Evolutionary conservation across 2,797 vertebrate species (phyloP), one percentile per base, ranked within the genome.

Genomic region (Parotocinclus haroldoi): DNA sequence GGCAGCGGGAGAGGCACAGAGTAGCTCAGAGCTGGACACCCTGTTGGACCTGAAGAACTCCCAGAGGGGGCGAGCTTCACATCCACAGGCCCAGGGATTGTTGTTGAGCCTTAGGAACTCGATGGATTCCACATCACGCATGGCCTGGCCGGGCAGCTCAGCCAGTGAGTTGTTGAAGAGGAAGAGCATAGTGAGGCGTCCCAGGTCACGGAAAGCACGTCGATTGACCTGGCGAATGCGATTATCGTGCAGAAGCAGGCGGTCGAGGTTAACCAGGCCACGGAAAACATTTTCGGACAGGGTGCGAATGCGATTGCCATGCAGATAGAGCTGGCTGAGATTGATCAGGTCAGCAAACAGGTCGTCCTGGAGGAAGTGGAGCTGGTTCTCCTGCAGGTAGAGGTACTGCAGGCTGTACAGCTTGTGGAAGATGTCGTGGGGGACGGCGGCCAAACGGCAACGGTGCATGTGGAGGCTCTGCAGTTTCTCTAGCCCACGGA

Each of bases 351-450:
- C 96, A 0, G 91, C 92, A 42, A 99, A 98, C 78, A 98, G 93
- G 83, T 97, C 95, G 10, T 97, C 95, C 87, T 98, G 95, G 73
- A 98, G 92, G 78, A 94, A 94, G 82, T 95, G 92, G 72, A 99
- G 88, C 83, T 92, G 92, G 61, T 99, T 99, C 80, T 99, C 95
- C 90, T 99, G 95, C 76, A 99, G 88, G 79, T 98, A 99, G 82
- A 99, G 95, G 88, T 96, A 98, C 81, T 97, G 96, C 83, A 99
- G 91, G 86, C 95, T 97, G 91, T 91, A 92, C 38, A 98, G 93
- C 82, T 95, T 94, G 7, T 91, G 92, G 85, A 99, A 98, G 84
- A 99, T 91, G 85, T 89, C 88, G 56, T 91, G 88, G 37, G 96
- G 96, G 80, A 98, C 89, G 69, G 89, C 93, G 68, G 91, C 91